These are phyloP conservation scores for Amniataba percoides DNA, from an alignment of 2,797 vertebrate genomes.

Conservation along the genomic window DNA sequence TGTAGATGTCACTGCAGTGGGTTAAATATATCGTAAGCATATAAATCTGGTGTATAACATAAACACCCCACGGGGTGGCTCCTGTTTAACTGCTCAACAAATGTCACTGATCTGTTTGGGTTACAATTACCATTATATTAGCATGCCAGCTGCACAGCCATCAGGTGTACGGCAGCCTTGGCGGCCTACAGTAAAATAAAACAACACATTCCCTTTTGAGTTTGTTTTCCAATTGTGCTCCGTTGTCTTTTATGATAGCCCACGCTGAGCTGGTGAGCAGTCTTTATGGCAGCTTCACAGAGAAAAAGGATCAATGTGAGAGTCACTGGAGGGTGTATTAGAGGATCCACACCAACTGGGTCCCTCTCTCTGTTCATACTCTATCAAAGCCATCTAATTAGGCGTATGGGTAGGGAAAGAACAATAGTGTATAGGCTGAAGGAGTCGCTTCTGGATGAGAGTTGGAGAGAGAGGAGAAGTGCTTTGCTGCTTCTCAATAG, in stretches of 20 bases:
- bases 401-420: constrained; percentile 51
- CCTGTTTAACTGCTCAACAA: constrained; percentile 60
- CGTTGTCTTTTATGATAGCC: constrained; percentile 60
- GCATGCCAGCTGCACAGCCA: constrained; percentile 16
- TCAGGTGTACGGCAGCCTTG: constrained; percentile 47
- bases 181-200: constrained; percentile 38
- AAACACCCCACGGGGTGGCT: constrained; percentile 40
- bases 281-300: constrained; percentile 54
- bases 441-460: constrained; percentile 64
- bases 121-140: constrained; percentile 66
- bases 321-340: constrained; percentile 77
- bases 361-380: constrained; percentile 75
- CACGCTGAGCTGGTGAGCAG: constrained; percentile 44
- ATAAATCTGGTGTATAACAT: constrained; percentile 36
- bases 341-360: constrained; percentile 73
- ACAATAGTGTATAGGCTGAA: constrained; percentile 65
- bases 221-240: constrained; percentile 48
- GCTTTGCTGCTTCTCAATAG: constrained; percentile 32
- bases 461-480: constrained; percentile 27
- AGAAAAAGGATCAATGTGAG: constrained; percentile 70
- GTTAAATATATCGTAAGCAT: constrained; percentile 39
- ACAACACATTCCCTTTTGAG: constrained; percentile 34
- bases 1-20: constrained; percentile 39
- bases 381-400: constrained; percentile 81
- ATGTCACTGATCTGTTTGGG: constrained; percentile 66